Base-by-base conservation (phyloP, 2,888 invertebrate species). In the Agonum fuliginosum region DNA sequence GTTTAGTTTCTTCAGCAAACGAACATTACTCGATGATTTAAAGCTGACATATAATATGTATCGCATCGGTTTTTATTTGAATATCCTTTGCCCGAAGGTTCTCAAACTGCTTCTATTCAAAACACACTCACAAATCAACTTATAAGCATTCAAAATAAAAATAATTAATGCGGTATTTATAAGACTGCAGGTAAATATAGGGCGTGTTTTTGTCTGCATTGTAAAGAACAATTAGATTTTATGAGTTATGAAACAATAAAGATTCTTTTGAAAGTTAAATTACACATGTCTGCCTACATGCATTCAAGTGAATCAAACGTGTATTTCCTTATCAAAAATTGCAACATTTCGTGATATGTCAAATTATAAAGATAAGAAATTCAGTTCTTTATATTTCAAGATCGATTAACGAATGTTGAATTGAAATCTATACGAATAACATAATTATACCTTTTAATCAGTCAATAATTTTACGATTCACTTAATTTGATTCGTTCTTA, bases 141-240 rank as follows among this genome's bases (percentile, higher is more conserved):
- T 24, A 54, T 54, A 54, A 54, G 54, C 24, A 54, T 24, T 37
- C 19, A 54, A 54, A 54, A 54, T 54, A 54, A 54, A 54, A 54
- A 54, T 54, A 54, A 54, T 27, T 54, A 27, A 54, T 54, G 54
- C 12, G 12, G 54, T 24, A 54, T 54, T 24, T 54, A 54, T 54
- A 22, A 37, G 37, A 37, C 24, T 20, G 10, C 54, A 22, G 54
- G 12, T 54, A 54, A 54, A 54, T 54, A 54, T 54, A 54, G 54
- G 24, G 54, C 54, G 54, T 54, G 37, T 37, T 37, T 37, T 37
- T 12, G 37, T 37, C 37, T 37, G 48, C 48, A 24, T 37, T 37
- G 54, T 24, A 54, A 54, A 54, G 54, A 54, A 54, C 54, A 54
- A 54, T 54, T 54, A 54, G 54, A 54, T 54, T 54, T 54, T 54